These are phyloP conservation scores for Ylistrum balloti DNA, from an alignment of 1,140 invertebrate species.

Conservation along the genomic window DNA sequence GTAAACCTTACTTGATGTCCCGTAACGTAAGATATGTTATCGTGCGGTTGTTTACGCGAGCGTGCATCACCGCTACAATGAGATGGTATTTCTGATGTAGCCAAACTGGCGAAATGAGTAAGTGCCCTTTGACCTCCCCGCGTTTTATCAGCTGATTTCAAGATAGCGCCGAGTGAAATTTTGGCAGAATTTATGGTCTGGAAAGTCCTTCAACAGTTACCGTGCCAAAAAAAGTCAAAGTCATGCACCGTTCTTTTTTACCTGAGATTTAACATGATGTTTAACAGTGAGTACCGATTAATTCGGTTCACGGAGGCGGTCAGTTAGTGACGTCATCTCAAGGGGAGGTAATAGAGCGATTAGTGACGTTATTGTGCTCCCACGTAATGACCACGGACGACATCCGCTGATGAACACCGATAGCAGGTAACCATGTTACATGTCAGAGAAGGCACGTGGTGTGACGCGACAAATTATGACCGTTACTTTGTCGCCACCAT, in stretches of 20 bases:
- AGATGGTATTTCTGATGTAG: conserved; percentile 34
- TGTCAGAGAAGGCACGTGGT: background rate
- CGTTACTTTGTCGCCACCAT: conserved; percentile 10
- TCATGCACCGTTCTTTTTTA: conserved; percentile 29
- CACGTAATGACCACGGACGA: background rate
- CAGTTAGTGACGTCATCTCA: background rate
- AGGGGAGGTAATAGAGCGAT: conserved; percentile 13
- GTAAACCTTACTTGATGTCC: conserved; percentile 21
- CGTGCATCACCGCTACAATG: conserved; percentile 29
- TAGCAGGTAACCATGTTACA: background rate
- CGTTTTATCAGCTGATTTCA: conserved; percentile 33
- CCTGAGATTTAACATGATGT: background rate
- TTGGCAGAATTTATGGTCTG: conserved; percentile 27
- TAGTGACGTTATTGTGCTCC: background rate
- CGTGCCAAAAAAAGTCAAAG: conserved; percentile 24
- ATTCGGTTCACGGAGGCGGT: conserved; percentile 13
- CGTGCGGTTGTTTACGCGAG: background rate
- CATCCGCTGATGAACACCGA: background rate
- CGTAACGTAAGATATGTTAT: conserved; percentile 13
- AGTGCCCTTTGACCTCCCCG: background rate
- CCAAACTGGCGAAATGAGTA: conserved; percentile 37
- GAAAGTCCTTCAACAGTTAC: conserved; percentile 38
- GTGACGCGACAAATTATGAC: background rate
- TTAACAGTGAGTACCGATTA: background rate
- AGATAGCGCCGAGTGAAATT: conserved; percentile 34